Conservation (phyloP, 1,140 invertebrate species). For the Neodiprion virginianus region DNA sequence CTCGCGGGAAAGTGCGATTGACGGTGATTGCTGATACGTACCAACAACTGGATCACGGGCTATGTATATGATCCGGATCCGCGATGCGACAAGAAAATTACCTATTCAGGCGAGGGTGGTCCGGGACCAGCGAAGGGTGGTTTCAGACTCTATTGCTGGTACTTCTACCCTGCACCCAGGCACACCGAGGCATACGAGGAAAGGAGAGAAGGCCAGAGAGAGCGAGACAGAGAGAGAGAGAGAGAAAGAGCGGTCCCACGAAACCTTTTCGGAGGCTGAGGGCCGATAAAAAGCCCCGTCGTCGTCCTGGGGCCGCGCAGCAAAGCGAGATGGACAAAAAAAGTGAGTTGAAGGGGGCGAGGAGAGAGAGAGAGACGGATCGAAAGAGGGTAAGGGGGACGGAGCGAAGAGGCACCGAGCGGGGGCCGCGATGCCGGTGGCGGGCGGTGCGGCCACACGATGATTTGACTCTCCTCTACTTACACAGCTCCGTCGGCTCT, state of each 20-base stretch:
- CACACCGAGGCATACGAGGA: background rate
- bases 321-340: slow-evolving; percentile 20
- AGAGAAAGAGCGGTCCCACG: slow-evolving; percentile 35
- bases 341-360: slow-evolving; percentile 11
- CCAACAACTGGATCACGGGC: no score
- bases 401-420: slow-evolving; percentile 9
- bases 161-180: no score
- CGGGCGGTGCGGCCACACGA: slow-evolving; percentile 30
- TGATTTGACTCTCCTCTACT: slow-evolving; percentile 40
- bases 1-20: no score
- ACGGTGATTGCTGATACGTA: no score
- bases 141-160: no score
- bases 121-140: no score
- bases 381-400: slow-evolving; percentile 13
- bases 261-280: slow-evolving; percentile 46
- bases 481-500: no score
- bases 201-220: background rate
- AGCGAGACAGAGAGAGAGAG: background rate
- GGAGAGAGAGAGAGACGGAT: slow-evolving; percentile 12
- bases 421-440: slow-evolving; percentile 24
- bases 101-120: no score
- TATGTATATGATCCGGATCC: no score
- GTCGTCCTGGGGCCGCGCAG: slow-evolving; percentile 36
- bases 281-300: slow-evolving; percentile 51
- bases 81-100: no score